Evolutionary conservation across 2,888 invertebrate genomes (phyloP), one percentile per base, ranked within the genome.

Genomic region (Stictocephala bisonia): DNA sequence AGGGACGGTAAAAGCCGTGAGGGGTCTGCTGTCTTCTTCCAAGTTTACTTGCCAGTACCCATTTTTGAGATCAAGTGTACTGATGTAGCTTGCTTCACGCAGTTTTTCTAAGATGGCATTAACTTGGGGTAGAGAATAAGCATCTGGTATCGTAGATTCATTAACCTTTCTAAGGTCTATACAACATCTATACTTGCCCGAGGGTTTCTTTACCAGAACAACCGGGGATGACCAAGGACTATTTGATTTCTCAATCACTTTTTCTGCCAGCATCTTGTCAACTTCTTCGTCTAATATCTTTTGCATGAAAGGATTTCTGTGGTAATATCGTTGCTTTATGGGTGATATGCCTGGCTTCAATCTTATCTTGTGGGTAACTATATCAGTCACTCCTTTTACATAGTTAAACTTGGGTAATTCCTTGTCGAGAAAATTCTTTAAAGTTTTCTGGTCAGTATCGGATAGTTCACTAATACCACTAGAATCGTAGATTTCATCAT

Each of bases 201-300:
- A 58, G 15, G 56, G 50, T 53, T 80, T 80, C 35, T 73, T 77
- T 2, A 79, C 76, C 4, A 79, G 44, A 0, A 80, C 53, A 7
- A 79, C 76, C 1, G 79, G 79, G 18, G 79, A 77, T 15, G 74
- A 74, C 79, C 80, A 81, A 1, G 78, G 75, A 58, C 77, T 78
- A n/a, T 74, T 73, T 1, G 77, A 77, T 6, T 77, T 77, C 58
- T 75, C 75, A 1, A 81, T 77, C 1, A 81, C 75, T 2, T 75
- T 79, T 7, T 75, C 58, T 3, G 51, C 51, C 18, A 80, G 31
- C 79, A 80, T 79, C 2, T 74, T 29, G 29, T 80, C 77, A 3
- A 80, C 40, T 68, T 79, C 79, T 6, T 60, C 27, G 27, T 78
- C 68, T 6, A 79, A 50, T 2, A 67, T 15, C 0, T 20, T 44